Base-by-base conservation (phyloP, 2,797 vertebrate species). In the Pelodytes ibericus region DNA sequence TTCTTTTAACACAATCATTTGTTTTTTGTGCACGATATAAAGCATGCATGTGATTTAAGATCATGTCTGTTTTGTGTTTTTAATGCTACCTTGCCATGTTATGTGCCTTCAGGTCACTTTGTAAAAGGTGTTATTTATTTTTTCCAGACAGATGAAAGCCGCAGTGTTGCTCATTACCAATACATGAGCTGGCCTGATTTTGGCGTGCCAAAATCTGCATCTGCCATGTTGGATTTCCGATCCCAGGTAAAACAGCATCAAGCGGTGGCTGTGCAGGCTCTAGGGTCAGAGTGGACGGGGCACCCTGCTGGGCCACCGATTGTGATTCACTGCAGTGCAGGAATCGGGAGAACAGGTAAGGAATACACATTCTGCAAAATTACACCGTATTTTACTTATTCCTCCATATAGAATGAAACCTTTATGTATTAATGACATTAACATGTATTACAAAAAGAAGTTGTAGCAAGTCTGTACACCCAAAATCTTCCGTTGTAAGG, bases 101-200 rank as follows among this genome's bases (percentile, higher is more conserved):
- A n/a, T n/a, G n/a, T n/a, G n/a, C n/a, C n/a, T n/a, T n/a, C n/a
- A n/a, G n/a, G n/a, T n/a, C n/a, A n/a, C n/a, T n/a, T n/a, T n/a
- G n/a, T n/a, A n/a, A n/a, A n/a, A n/a, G n/a, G n/a, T n/a, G n/a
- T 44, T 10, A 16, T 44, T 44, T 16, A 44, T 16, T 71, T 2
- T 33, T 68, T 51, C 33, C 16, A 95, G 94, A 94, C 93, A 33
- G 89, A 92, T 25, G 93, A 94, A 85, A 91, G 75, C 75, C 87
- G 93, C 60, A 90, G 94, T 59, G 89, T 94, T 65, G 91, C 84
- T 57, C 94, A 95, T 87, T 95, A 92, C 87, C 91, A 94, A 74
- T 95, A 95, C 71, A 87, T 95, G 85, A 94, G 94, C 87, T 95
- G 94, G 94, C 94, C 94, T n/a, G 94, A 95, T 81, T 95, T 94